Conservation (phyloP, 1,140 invertebrate genomes). For the Apis laboriosa region DNA sequence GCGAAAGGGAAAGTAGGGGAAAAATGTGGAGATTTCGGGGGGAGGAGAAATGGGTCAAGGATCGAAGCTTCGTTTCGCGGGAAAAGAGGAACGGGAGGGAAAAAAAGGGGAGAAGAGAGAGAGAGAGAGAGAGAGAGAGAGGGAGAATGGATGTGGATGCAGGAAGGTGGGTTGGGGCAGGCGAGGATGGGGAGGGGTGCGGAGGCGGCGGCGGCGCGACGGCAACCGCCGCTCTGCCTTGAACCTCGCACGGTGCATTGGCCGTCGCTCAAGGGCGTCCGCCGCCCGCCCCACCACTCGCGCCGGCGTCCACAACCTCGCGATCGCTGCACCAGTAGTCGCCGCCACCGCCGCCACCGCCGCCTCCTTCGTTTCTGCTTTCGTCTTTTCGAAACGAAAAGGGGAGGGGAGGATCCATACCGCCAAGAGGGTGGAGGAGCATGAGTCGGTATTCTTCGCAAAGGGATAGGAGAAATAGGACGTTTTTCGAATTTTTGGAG, state of each 20-base stretch:
- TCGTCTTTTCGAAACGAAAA: conserved; percentile 1
- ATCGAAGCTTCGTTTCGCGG: conserved; percentile 1
- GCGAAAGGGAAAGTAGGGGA: too few species aligned
- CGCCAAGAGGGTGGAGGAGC: too few species aligned
- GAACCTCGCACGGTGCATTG: conserved; percentile 81
- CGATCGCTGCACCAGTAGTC: conserved; percentile 52
- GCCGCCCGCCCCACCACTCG: conserved; percentile 62
- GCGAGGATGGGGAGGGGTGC: conserved; percentile 32
- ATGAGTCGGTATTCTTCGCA: too few species aligned
- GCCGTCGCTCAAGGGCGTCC: conserved; percentile 81
- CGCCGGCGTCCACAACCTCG: conserved; percentile 46
- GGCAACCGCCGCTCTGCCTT: conserved; percentile 81
- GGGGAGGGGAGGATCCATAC: too few species aligned
- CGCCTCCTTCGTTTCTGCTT: conserved; percentile 19
- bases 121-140: background rate
- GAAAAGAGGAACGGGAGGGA: conserved; percentile 50
- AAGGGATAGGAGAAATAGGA: too few species aligned
- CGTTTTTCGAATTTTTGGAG: too few species aligned
- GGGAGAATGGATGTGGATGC: conserved; percentile 15
- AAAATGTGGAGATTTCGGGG: too few species aligned
- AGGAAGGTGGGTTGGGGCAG: conserved; percentile 18
- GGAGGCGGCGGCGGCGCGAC: conserved; percentile 70
- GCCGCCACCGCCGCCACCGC: conserved; percentile 15
- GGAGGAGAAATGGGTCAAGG: conserved; percentile 55
- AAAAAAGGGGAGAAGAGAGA: conserved; percentile 17